Base-by-base conservation (phyloP, 2,888 invertebrate species). In the Nymphalis polychloros region DNA sequence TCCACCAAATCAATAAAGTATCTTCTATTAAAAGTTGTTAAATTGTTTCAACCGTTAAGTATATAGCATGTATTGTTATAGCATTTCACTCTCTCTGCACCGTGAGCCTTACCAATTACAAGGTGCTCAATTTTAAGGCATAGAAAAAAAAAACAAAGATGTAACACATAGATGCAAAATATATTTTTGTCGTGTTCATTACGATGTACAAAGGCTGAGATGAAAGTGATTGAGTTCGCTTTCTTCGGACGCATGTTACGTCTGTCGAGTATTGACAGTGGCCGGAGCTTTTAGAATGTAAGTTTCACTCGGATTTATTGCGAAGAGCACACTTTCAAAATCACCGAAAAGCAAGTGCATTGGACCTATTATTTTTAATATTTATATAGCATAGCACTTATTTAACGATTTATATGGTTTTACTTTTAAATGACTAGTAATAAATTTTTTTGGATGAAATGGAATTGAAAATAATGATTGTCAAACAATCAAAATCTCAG, bases 221-320 rank as follows among this genome's bases (percentile, higher is more conserved):
- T 87, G 91, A 91, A 91, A 91, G 91, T 89, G 89, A 89, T 89
- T 86, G 87, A 83, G 83, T 87, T 89, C 82, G 79, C 84, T 89
- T 88, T 88, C 86, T 77, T 82, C 75, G 76, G 64, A 61, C 71
- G 63, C 68, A 64, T 66, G 73, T 72, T 71, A 59, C 64, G 64
- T 76, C 74, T 75, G 74, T 71, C 73, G 41, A 70, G 73, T 83
- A 82, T 85, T 82, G 85, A 84, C 85, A 83, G 81, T 77, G 78
- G 70, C 65, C 68, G 72, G n/a, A 57, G 69, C 72, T 73, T 72
- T 73, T 73, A 70, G 68, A 73, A 72, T 67, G 73, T 67, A 72
- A 75, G 67, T 77, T 77, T 77, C 76, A 72, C 73, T 77, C 64
- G 59, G 46, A 62, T 69, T 73, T 70, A 69, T 72, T 69, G 73